phyloP scores from a whole-genome alignment of 2,888 invertebrate genomes.

The Drosophila austrosaltans region DNA sequence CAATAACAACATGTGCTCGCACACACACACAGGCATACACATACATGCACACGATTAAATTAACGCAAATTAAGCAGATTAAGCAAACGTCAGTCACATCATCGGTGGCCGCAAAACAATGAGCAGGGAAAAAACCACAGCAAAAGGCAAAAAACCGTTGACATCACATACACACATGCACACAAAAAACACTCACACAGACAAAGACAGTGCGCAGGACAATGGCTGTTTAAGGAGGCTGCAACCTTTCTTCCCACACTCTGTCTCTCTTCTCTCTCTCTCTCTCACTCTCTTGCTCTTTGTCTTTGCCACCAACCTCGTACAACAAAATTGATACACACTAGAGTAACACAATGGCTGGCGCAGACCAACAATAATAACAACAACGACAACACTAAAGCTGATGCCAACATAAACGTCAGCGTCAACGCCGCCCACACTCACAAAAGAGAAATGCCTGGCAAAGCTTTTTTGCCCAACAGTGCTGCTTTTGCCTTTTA shows the following conservation, averaged over 20 bases:
- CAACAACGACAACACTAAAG: background rate
- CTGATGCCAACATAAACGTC: conserved; percentile 45
- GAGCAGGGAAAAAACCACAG: conserved; percentile 49
- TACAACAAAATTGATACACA: conserved; percentile 68
- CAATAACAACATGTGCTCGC: conserved; percentile 48
- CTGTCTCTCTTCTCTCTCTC: background rate
- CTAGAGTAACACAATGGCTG: conserved; percentile 30
- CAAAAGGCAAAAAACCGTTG: conserved; percentile 67
- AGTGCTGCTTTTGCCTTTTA: conserved; percentile 22
- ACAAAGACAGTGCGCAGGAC: conserved; percentile 49
- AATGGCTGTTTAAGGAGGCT: conserved; percentile 51
- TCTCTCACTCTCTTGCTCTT: background rate
- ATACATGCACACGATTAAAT: conserved; percentile 56
- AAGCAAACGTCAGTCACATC: conserved; percentile 70
- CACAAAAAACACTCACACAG: conserved; percentile 9
- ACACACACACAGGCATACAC: conserved; percentile 15
- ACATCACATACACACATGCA: conserved; percentile 43
- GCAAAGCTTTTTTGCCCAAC: conserved; percentile 42
- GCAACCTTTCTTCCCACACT: conserved; percentile 15
- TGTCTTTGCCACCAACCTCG: background rate
- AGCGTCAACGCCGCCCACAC: conserved; percentile 24
- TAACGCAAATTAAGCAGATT: conserved; percentile 73
- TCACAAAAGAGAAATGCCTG: conserved; percentile 53
- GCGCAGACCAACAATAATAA: conserved; percentile 34
- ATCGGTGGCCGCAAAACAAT: conserved; percentile 43